phyloP scores from a whole-genome alignment of 1,140 invertebrate genomes.

The Drosophila saltans region DNA sequence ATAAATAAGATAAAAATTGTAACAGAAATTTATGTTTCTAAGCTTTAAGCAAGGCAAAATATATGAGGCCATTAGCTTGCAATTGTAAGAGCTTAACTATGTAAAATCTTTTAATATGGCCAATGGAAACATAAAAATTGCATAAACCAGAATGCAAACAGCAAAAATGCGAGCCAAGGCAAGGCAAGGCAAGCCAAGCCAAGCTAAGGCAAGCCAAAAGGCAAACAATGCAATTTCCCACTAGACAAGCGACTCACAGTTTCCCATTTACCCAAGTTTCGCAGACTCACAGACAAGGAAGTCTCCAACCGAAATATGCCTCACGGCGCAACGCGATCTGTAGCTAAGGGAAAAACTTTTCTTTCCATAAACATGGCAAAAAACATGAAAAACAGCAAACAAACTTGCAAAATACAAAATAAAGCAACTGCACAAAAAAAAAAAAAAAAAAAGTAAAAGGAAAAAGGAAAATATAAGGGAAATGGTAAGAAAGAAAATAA shows the following conservation, averaged over 20 bases:
- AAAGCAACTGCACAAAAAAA: neutral
- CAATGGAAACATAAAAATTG: slow-evolving; percentile 67
- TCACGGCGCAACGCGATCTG: slow-evolving; percentile 49
- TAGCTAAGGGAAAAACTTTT: slow-evolving; percentile 52
- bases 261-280: neutral
- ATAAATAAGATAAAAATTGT: neutral
- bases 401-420: slow-evolving; percentile 44
- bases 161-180: slow-evolving; percentile 34
- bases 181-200: slow-evolving; percentile 21
- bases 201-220: slow-evolving; percentile 56
- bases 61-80: slow-evolving; percentile 60
- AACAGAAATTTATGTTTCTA: neutral
- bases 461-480: slow-evolving; percentile 7
- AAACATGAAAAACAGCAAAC: slow-evolving; percentile 64
- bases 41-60: slow-evolving; percentile 45
- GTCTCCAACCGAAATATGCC: slow-evolving; percentile 55
- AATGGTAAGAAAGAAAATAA: slow-evolving; percentile 8
- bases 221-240: slow-evolving; percentile 75
- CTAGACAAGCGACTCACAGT: slow-evolving; percentile 20
- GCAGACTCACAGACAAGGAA: neutral
- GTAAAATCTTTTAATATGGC: slow-evolving; percentile 73
- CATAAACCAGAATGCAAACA: slow-evolving; percentile 75
- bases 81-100: slow-evolving; percentile 66
- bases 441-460: neutral
- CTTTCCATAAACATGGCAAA: slow-evolving; percentile 69